Base-by-base conservation (phyloP, 2,797 vertebrate genomes). In the Amblyraja radiata region DNA sequence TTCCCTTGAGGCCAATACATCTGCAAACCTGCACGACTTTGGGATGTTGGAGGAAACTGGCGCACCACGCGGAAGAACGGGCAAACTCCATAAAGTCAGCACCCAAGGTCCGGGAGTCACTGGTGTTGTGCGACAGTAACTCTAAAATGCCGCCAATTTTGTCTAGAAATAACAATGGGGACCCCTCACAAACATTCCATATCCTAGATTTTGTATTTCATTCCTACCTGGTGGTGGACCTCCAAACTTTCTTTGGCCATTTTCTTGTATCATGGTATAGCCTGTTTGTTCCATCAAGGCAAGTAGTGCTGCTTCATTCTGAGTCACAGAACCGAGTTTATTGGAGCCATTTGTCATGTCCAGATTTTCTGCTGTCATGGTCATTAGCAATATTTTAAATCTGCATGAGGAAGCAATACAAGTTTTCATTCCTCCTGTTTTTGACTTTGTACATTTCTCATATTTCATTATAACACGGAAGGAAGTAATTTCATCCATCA, bases 161-260 rank as follows among this genome's bases (percentile, higher is more conserved):
- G 25, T 90, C 25, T 28, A 54, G 10, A 5, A 13, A 16, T 36
- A 23, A 91, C 74, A 28, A 28, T 88, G 63, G 61, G 90, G 5
- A 92, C 25, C 9, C 73, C 10, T 14, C 5, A 68, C 9, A 73
- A 18, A 90, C 10, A 61, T 91, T 92, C 36, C n/a, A 79, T 10
- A 28, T 61, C 8, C 65, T 21, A 76, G 2, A 16, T 46, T 92
- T 54, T 28, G 36, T 46, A 46, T 90, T 25, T 58, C 39, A 73
- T 11, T 76, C 90, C 54, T 93, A 98, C 99, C 98, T 97, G 98
- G 98, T 76, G 99, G 98, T 28, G 98, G 98, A 18, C 98, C 98
- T 68, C 98, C 98, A 93, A 98, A 99, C 95, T 97, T 99, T 94
- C 98, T 97, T 94, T 99, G 99, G 0, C 98, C 98, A 21, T 99